Evolutionary conservation across 2,888 invertebrate species (phyloP).

Genomic region (Leptura quadrifasciata): DNA sequence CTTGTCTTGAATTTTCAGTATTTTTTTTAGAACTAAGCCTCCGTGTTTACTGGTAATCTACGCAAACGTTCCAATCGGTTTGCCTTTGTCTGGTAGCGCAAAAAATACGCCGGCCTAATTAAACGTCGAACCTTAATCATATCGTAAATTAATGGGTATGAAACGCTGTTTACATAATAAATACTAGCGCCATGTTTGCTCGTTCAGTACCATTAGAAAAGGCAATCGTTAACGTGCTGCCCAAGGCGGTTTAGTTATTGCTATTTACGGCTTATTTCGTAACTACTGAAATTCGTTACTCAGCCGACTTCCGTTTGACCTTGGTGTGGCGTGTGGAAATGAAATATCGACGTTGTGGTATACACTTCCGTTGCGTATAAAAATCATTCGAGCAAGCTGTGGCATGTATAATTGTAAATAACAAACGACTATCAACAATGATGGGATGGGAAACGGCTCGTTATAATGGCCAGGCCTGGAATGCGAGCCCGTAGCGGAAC

Average conservation of each 20-base stretch:
- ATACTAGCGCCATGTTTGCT: conserved; percentile 9
- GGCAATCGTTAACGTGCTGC: background rate
- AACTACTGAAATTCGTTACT: conserved; percentile 21
- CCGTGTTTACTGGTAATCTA: too few species aligned
- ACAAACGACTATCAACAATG: conserved; percentile 51
- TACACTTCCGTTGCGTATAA: conserved; percentile 43
- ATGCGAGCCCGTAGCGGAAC: conserved; percentile 43
- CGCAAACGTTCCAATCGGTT: too few species aligned
- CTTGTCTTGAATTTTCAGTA: too few species aligned
- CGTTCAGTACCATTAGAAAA: conserved; percentile 20
- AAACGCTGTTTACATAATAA: background rate
- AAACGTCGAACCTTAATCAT: background rate
- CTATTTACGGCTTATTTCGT: conserved; percentile 12
- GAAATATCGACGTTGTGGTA: conserved; percentile 11
- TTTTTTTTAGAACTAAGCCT: too few species aligned
- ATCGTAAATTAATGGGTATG: background rate
- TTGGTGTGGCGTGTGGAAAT: conserved; percentile 25
- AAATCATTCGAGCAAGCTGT: conserved; percentile 44
- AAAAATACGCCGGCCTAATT: background rate
- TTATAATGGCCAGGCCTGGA: conserved; percentile 39
- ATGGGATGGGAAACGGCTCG: conserved; percentile 44
- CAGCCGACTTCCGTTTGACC: conserved; percentile 38
- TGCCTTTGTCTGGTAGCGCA: background rate
- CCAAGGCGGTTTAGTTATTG: background rate
- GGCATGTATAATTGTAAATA: conserved; percentile 49